Evolutionary conservation across 2,113 vertebrate species (phyloP).

Genomic region (Tympanuchus pallidicinctus): DNA sequence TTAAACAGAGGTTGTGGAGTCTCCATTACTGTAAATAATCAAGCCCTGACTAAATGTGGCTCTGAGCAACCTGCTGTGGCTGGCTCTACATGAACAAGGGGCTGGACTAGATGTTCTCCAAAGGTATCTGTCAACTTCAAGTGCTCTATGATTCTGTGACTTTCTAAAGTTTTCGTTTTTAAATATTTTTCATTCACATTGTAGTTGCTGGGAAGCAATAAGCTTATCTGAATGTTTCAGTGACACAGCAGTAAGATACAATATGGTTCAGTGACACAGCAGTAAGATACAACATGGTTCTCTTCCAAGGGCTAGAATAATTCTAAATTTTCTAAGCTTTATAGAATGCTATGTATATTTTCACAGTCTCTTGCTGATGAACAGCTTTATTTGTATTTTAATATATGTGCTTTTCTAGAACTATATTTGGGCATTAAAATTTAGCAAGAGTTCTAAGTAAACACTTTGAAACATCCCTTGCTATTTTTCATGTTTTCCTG

Average conservation of each 20-base stretch:
- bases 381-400: not conserved
- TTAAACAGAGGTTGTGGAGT: not conserved
- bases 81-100: not conserved
- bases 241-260: not conserved
- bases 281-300: not conserved
- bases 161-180: not conserved
- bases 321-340: not conserved
- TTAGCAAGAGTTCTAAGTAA: slow-evolving; percentile 19
- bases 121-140: not conserved
- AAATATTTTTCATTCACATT: not conserved
- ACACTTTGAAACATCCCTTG: not conserved
- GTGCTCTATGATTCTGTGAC: not conserved
- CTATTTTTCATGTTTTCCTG: slow-evolving; percentile 52
- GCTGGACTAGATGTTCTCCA: not conserved
- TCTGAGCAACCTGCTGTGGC: not conserved
- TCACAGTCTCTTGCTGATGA: not conserved
- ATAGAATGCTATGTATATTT: not conserved
- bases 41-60: not conserved
- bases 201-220: not conserved
- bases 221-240: not conserved
- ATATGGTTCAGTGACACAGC: not conserved
- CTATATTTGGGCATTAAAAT: not conserved
- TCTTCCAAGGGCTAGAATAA: not conserved
- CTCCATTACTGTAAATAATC: not conserved
- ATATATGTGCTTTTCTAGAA: not conserved